Base-by-base conservation (phyloP, 2,888 invertebrate species). In the Mythimna loreyi region DNA sequence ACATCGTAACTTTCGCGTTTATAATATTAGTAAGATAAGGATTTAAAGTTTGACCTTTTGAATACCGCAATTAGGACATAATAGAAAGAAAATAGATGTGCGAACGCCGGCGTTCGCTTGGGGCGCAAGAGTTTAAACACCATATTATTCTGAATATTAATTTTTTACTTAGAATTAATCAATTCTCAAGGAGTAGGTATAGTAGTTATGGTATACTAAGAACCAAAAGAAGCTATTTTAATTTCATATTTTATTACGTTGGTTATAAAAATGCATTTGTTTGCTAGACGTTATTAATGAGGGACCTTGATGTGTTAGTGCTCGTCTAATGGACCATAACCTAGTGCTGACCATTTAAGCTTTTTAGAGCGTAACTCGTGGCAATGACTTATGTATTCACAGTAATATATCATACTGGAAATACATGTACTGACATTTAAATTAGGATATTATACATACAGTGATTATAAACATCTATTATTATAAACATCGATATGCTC, bases 351-450 rank as follows among this genome's bases (percentile, higher is more conserved):
- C 50, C 28, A 59, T 64, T 64, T 43, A 58, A 53, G 56, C 25
- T 81, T 77, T 71, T 58, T 65, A 67, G 82, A 78, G 72, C 78
- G 73, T 72, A 65, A 65, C 64, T 72, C 61, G 36, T 65, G 78
- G 67, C 67, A 77, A 28, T 78, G 67, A 67, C 19, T 76, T 59
- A 19, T 53, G 30, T 53, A 59, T 68, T 47, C 21, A 11, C 30
- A 47, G 23, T 65, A 11, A 13, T 61, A 19, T 61, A 40, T 11
- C 6, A 3, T 59, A 70, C 40, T 52, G 28, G 56, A 67, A 71
- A 78, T 45, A 76, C 77, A 36, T 56, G 71, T 52, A 25, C 23
- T 40, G 72, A 59, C n/a, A 16, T 28, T 25, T 7, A 23, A 16
- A 16, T 23, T 40, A 72, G 45, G 57, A 53, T 8, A 75, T 50